Conservation (phyloP, 2,888 invertebrate genomes). For the Aricia artaxerxes region DNA sequence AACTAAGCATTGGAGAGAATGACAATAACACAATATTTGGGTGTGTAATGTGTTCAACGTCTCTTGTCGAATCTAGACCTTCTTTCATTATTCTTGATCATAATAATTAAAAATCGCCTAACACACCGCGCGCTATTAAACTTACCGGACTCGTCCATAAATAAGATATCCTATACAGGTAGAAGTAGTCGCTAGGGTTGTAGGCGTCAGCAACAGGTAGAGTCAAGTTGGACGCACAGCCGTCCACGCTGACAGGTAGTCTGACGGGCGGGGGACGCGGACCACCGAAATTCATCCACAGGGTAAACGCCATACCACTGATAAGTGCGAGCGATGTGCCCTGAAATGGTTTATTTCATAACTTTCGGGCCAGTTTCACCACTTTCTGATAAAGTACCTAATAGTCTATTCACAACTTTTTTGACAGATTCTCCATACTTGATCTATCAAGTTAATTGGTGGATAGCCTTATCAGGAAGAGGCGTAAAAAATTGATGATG, state of each 20-base stretch:
- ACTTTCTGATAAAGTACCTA: too few relatives aligned
- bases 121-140: too few relatives aligned
- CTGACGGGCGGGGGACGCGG: constrained; percentile 84
- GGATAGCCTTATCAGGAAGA: too few relatives aligned
- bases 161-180: constrained; percentile 86
- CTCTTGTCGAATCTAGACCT: too few relatives aligned
- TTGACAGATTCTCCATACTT: too few relatives aligned
- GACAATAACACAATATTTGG: too few relatives aligned
- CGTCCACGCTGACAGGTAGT: constrained; percentile 80
- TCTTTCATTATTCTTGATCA: not conserved
- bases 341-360: constrained; percentile 55
- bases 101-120: not conserved
- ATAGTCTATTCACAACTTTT: too few relatives aligned
- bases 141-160: constrained; percentile 85
- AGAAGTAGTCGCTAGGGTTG: constrained; percentile 74
- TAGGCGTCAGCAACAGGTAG: constrained; percentile 36
- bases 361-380: not conserved
- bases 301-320: constrained; percentile 82
- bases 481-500: too few relatives aligned
- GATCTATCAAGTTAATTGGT: too few relatives aligned
- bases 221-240: constrained; percentile 72
- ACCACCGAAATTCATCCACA: constrained; percentile 93
- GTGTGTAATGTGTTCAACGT: too few relatives aligned
- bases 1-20: too few relatives aligned
- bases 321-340: constrained; percentile 85